These are phyloP conservation scores for Automeris io DNA, from an alignment of 2,888 invertebrate genomes.

Conservation along the genomic window DNA sequence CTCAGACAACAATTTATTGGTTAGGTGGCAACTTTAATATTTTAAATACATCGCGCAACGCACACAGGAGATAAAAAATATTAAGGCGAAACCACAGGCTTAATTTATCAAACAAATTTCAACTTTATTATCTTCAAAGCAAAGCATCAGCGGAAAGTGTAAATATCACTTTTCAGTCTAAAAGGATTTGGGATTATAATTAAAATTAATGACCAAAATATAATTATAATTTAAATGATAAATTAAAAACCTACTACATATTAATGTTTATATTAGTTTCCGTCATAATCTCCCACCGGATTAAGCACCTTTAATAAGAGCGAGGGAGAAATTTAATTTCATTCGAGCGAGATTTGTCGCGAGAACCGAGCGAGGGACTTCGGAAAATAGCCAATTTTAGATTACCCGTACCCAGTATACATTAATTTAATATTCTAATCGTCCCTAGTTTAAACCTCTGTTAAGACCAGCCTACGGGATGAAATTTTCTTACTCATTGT, in stretches of 20 bases:
- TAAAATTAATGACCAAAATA: too few species aligned
- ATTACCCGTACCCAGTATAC: constrained; percentile 24
- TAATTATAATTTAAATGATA: neutral
- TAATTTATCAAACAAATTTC: too few species aligned
- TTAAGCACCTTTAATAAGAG: constrained; percentile 32
- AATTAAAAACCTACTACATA: constrained; percentile 8
- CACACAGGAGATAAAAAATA: too few species aligned
- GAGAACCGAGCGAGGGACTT: constrained; percentile 12
- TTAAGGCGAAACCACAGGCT: too few species aligned
- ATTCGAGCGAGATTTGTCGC: constrained; percentile 14
- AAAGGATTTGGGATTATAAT: too few species aligned
- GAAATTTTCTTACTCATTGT: constrained; percentile 17
- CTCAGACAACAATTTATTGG: too few species aligned
- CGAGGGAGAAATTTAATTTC: constrained; percentile 26
- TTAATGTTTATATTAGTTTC: constrained; percentile 19
- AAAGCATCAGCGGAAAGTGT: too few species aligned
- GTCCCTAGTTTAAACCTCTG: constrained; percentile 17
- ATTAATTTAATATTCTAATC: constrained; percentile 44
- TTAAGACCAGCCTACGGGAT: too few species aligned
- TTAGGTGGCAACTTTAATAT: too few species aligned
- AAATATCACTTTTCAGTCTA: too few species aligned
- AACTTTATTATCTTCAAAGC: too few species aligned
- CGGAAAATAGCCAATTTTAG: constrained; percentile 30
- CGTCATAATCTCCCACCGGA: constrained; percentile 22
- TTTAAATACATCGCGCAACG: too few species aligned